Percentiles rank a stretch among this genome's conserved stretches.
phyloP scores from a whole-genome alignment of 35 echinoderm and acorn worm genomes.

The Eucidaris tribuloides region DNA sequence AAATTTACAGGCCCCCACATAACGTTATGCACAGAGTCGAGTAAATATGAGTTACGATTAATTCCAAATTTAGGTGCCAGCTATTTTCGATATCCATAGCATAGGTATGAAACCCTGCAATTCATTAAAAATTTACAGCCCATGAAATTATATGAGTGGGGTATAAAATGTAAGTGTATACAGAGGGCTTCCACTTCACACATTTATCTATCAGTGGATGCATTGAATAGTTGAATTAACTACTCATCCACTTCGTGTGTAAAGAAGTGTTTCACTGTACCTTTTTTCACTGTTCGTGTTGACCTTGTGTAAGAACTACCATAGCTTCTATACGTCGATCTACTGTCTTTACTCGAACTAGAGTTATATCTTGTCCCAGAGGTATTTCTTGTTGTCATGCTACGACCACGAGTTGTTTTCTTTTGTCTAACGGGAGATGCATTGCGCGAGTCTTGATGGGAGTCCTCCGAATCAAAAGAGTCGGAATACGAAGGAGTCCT shows the following conservation, averaged over 20 bases:
- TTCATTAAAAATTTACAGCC: too few species aligned
- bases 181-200: too few species aligned
- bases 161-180: too few species aligned
- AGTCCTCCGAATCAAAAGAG: conserved; percentile 91
- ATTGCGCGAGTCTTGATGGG: conserved; percentile 67
- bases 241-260: neutral
- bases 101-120: too few species aligned
- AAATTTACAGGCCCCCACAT: too few species aligned
- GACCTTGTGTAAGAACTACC: conserved; percentile 11
- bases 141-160: too few species aligned
- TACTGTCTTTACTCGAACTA: conserved; percentile 40
- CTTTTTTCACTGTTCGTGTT: conserved; percentile 19
- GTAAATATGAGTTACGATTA: too few species aligned
- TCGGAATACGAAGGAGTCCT: conserved; percentile 71
- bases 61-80: too few species aligned
- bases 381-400: neutral
- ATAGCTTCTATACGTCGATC: conserved; percentile 23
- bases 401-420: neutral
- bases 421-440: conserved; percentile 35
- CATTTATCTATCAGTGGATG: too few species aligned
- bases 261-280: neutral
- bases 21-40: too few species aligned
- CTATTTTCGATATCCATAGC: too few species aligned
- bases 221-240: too few species aligned
- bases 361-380: conserved; percentile 3